Evolutionary conservation across 2,797 vertebrate genomes (phyloP).

Genomic region (Paratrypauchen microcephalus): DNA sequence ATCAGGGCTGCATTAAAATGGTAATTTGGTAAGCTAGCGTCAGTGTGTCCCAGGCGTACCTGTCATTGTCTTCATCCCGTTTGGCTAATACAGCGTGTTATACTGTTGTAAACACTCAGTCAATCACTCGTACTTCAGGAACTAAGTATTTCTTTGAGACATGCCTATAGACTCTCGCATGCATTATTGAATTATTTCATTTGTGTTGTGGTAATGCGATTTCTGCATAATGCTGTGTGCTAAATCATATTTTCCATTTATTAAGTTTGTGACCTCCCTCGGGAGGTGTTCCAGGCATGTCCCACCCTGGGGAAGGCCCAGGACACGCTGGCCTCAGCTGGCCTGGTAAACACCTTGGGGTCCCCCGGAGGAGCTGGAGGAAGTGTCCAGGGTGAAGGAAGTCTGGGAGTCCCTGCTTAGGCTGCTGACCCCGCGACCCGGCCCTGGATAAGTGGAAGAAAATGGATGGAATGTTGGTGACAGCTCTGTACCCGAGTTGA

Average conservation of each 20-base stretch:
- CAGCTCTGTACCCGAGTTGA: neutral
- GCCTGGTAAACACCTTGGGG: too few relatives aligned
- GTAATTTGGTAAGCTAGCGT: slow-evolving; percentile 10
- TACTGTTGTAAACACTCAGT: slow-evolving; percentile 25
- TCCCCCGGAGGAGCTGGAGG: too few relatives aligned
- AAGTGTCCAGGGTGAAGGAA: too few relatives aligned
- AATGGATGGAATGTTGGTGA: neutral
- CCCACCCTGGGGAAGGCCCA: too few relatives aligned
- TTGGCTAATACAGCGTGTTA: slow-evolving; percentile 23
- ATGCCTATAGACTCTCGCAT: neutral
- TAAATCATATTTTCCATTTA: neutral
- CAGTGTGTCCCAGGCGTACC: slow-evolving; percentile 10
- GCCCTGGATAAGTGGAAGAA: too few relatives aligned
- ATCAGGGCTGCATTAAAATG: slow-evolving; percentile 25
- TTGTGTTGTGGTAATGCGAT: neutral
- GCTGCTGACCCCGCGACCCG: too few relatives aligned
- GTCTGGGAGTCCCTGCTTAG: too few relatives aligned
- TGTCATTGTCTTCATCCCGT: slow-evolving; percentile 22
- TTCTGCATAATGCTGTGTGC: neutral
- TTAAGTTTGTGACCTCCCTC: neutral
- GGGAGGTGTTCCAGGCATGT: too few relatives aligned
- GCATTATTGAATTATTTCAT: slow-evolving; percentile 6
- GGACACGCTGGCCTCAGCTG: too few relatives aligned
- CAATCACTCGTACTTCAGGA: slow-evolving; percentile 12
- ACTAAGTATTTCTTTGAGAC: neutral